Conservation (phyloP, 2,888 invertebrate genomes). For the Neocrepidodera transversa region DNA sequence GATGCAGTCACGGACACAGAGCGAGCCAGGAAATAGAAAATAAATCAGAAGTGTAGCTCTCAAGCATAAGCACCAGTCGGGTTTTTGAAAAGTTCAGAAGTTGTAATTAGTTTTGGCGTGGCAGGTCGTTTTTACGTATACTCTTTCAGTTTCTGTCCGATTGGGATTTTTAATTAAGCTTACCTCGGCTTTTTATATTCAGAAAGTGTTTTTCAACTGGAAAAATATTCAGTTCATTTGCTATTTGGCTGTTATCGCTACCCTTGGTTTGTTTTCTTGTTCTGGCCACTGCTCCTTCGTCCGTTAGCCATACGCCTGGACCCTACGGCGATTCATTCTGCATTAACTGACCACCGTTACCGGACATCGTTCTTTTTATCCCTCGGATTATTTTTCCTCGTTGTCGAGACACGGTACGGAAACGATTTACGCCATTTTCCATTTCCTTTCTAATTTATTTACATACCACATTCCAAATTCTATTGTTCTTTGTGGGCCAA, state of each 20-base stretch:
- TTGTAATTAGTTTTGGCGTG: slow-evolving; percentile 58
- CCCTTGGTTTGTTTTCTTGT: slow-evolving; percentile 58
- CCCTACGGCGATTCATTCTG: slow-evolving; percentile 33
- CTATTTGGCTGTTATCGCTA: slow-evolving; percentile 53
- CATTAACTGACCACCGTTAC: slow-evolving; percentile 46
- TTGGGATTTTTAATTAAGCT: slow-evolving; percentile 61
- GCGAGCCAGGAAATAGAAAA: slow-evolving; percentile 30
- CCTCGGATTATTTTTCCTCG: slow-evolving; percentile 30
- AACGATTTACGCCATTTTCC: not conserved
- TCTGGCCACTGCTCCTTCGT: slow-evolving; percentile 24
- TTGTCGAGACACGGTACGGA: not conserved
- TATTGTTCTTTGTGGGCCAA: slow-evolving; percentile 33
- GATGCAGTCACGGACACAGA: slow-evolving; percentile 8
- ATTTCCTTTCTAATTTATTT: slow-evolving; percentile 26
- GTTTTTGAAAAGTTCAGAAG: slow-evolving; percentile 57
- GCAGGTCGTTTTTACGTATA: slow-evolving; percentile 54
- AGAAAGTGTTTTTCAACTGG: slow-evolving; percentile 59
- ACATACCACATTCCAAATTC: slow-evolving; percentile 28
- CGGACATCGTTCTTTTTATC: slow-evolving; percentile 31
- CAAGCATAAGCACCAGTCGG: slow-evolving; percentile 48
- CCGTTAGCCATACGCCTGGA: slow-evolving; percentile 1
- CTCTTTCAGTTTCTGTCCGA: slow-evolving; percentile 53
- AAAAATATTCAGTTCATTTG: slow-evolving; percentile 60
- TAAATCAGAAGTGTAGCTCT: slow-evolving; percentile 49
- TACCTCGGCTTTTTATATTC: slow-evolving; percentile 58